Percentiles rank a stretch among this genome's conserved stretches.
Evolutionary conservation across 2,888 invertebrate genomes (phyloP).

Genomic region (Diarsia mendica): DNA sequence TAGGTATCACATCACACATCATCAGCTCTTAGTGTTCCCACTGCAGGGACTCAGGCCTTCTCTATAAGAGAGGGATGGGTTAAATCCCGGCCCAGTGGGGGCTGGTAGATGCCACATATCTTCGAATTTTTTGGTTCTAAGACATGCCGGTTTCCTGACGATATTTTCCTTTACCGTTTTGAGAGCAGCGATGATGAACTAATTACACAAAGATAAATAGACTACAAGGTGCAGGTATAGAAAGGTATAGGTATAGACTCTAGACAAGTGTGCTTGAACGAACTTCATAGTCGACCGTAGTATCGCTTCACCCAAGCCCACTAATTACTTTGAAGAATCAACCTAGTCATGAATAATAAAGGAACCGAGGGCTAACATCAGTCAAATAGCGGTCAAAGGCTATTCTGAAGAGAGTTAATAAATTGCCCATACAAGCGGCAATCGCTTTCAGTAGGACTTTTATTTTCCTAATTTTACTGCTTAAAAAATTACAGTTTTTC

Average conservation of each 20-base stretch:
- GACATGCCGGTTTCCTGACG: too few species aligned
- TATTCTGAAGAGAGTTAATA: neutral
- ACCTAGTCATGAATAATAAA: neutral
- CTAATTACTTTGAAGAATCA: neutral
- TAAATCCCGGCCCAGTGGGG: too few species aligned
- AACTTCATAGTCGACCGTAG: neutral
- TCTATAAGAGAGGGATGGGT: too few species aligned
- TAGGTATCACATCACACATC: neutral
- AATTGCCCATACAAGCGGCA: neutral
- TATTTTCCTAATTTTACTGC: neutral
- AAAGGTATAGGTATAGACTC: neutral
- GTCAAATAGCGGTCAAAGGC: neutral
- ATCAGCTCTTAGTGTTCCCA: too few species aligned
- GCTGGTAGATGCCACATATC: too few species aligned
- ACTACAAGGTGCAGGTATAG: too few species aligned
- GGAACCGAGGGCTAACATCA: neutral
- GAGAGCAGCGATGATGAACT: too few species aligned
- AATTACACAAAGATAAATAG: too few species aligned
- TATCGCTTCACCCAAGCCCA: neutral
- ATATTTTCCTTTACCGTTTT: too few species aligned
- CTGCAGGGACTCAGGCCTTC: too few species aligned
- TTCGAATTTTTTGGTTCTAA: too few species aligned
- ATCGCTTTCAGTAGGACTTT: neutral
- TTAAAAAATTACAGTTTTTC: neutral
- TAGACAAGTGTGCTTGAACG: neutral